Base-by-base conservation (phyloP, 2,888 invertebrate genomes). In the Trichopoda pennipes region DNA sequence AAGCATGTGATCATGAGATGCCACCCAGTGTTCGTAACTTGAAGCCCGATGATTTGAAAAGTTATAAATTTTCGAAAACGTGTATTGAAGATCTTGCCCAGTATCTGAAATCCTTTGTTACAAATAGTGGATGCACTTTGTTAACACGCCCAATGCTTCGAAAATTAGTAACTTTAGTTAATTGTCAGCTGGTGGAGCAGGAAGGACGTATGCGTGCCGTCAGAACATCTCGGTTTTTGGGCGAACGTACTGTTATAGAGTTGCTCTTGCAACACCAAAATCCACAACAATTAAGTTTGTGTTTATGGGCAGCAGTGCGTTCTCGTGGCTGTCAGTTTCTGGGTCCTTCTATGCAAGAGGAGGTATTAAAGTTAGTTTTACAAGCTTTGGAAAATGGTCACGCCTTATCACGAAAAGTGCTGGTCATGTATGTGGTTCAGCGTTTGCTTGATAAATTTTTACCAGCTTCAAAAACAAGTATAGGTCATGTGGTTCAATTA, bases 261-360 rank as follows among this genome's bases (percentile, higher is more conserved):
- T 93, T 99, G 35, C 97, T 99, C 87, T 91, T 98, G 56, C 97
- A 97, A 88, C 98, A 98, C 90, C 99, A 99, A 93, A 98, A 98
- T 92, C 97, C 98, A 0, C 97, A 98, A 89, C 98, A 99, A 90
- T 92, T 99, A 56, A 94, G 93, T 78, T 97, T 98, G 9, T 98
- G 98, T 91, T 92, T 99, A 55, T 99, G 99, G 99, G 98, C 98
- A 53, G 98, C 99, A 32, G 98, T 99, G 12, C 93, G 99, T 58
- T 97, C 98, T 0, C 94, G 99, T 75, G 99, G 99, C 64, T 99
- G 99, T 89, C 99, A 99, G 92, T 99, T 99, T 92, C 94, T 99
- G 38, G 99, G 99, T 9, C 99, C 99, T 85, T 99, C 98, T 28
- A 99, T 99, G 99, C 99, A 99, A 92, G 99, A 99, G 90, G 99